These are phyloP conservation scores for Pterocles orientalis DNA, from an alignment of 2,113 vertebrate species.

Conservation along the genomic window DNA sequence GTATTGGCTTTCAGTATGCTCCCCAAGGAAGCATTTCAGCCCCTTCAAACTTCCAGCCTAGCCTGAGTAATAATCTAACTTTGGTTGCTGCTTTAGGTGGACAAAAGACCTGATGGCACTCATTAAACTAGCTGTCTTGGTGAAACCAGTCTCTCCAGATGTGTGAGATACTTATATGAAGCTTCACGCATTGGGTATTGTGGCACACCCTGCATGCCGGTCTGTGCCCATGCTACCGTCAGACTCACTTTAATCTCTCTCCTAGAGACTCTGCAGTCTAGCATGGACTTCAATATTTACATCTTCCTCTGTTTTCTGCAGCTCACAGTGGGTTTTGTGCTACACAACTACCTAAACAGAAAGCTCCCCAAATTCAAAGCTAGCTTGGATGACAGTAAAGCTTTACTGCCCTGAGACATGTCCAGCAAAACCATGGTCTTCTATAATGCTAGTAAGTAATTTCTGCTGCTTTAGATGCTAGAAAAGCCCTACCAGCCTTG, in stretches of 20 bases:
- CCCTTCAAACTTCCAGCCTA: background rate
- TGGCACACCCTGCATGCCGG: background rate
- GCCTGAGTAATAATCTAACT: background rate
- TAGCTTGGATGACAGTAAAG: background rate
- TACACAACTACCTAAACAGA: background rate
- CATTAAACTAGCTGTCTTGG: background rate
- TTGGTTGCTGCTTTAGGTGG: background rate
- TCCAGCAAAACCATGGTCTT: background rate
- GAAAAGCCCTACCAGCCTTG: background rate
- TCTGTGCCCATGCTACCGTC: background rate
- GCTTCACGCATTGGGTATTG: background rate
- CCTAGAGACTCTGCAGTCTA: background rate
- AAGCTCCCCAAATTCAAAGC: background rate
- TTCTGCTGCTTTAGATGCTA: background rate
- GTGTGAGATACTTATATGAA: background rate
- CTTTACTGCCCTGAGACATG: background rate
- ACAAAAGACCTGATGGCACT: background rate
- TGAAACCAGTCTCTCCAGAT: background rate
- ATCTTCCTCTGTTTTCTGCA: background rate
- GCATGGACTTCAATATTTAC: background rate
- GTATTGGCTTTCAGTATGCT: background rate
- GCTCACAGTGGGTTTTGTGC: background rate
- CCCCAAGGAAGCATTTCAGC: background rate
- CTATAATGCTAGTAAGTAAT: background rate
- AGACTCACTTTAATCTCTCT: background rate